Conservation (phyloP, 2,797 vertebrate species). For the Peromyscus eremicus region DNA sequence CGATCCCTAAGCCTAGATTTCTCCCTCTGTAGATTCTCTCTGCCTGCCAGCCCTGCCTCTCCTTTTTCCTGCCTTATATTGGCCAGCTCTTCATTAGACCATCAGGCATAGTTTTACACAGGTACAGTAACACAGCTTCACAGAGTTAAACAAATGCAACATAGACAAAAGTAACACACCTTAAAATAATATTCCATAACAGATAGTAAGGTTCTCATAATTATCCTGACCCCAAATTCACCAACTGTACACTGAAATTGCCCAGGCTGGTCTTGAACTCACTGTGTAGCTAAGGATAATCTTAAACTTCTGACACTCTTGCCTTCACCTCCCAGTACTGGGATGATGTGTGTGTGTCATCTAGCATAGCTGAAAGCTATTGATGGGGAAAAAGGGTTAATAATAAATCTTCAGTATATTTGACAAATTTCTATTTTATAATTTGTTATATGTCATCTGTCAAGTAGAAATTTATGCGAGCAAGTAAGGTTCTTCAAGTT, state of each 20-base stretch:
- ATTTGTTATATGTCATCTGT: not conserved
- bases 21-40: too few species aligned
- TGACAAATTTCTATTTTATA: not conserved
- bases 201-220: too few species aligned
- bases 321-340: not conserved
- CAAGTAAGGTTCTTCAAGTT: not conserved
- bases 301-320: not conserved
- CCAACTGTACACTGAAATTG: not conserved
- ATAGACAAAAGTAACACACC: too few species aligned
- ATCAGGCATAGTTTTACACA: too few species aligned
- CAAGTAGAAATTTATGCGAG: not conserved
- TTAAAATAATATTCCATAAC: too few species aligned
- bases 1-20: too few species aligned
- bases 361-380: not conserved
- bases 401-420: not conserved
- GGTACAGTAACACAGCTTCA: too few species aligned
- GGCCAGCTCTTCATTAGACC: too few species aligned
- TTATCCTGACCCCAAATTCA: not conserved
- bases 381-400: conserved; percentile 16
- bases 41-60: too few species aligned
- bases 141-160: too few species aligned
- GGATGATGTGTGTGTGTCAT: not conserved
- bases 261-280: not conserved
- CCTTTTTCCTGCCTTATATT: too few species aligned
- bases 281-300: not conserved